A percentile compares a stretch with the other conserved stretches of the same genome.
phyloP scores from a whole-genome alignment of 1,140 invertebrate genomes.

The Drosophila mojavensis region DNA sequence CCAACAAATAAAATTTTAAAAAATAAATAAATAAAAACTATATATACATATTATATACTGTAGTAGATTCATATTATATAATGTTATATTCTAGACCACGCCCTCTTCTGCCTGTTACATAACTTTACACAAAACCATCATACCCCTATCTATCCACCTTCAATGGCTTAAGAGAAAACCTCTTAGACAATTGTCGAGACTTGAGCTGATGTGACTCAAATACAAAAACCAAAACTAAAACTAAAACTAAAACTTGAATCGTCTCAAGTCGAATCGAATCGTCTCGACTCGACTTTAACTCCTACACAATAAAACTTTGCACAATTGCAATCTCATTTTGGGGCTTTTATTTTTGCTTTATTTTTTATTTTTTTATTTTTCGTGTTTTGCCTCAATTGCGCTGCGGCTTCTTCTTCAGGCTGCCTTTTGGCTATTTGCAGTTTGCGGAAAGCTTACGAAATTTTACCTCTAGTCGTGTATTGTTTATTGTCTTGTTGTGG shows the following conservation, averaged over 20 bases:
- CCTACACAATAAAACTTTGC: constrained; percentile 47
- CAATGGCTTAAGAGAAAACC: not conserved
- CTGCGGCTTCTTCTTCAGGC: constrained; percentile 43
- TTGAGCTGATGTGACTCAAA: constrained; percentile 25
- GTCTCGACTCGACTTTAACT: constrained; percentile 19
- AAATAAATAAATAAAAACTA: too few relatives aligned
- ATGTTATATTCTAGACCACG: too few relatives aligned
- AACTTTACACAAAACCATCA: too few relatives aligned
- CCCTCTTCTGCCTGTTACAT: too few relatives aligned
- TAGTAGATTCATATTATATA: too few relatives aligned
- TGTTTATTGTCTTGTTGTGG: constrained; percentile 39
- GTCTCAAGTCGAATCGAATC: not conserved
- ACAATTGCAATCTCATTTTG: constrained; percentile 59
- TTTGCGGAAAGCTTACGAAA: constrained; percentile 58
- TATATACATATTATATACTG: too few relatives aligned
- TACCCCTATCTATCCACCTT: too few relatives aligned
- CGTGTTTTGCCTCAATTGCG: constrained; percentile 33
- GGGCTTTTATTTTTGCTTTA: constrained; percentile 1
- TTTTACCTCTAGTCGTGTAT: constrained; percentile 31
- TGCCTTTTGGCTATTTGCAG: constrained; percentile 47
- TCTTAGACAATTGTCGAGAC: constrained; percentile 32
- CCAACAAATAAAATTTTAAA: too few relatives aligned
- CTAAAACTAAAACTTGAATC: too few relatives aligned
- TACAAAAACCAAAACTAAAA: constrained; percentile 9
- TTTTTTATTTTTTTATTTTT: not conserved